Evolutionary conservation across 2,888 invertebrate species (phyloP).

Genomic region (Bimastos eiseni): DNA sequence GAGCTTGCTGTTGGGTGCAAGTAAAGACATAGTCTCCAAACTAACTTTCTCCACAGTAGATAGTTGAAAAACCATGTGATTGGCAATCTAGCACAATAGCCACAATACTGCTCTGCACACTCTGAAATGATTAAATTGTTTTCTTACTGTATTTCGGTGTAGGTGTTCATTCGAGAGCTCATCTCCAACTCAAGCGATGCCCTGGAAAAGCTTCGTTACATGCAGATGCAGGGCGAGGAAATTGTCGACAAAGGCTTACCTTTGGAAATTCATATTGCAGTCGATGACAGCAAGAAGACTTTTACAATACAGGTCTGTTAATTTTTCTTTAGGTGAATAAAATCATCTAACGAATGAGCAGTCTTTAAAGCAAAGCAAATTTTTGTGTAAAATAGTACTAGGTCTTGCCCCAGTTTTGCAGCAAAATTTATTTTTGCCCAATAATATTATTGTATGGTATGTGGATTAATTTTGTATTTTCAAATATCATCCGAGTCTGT

Average conservation of each 20-base stretch:
- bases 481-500: background rate
- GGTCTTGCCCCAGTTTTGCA: background rate
- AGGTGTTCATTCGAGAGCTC: slow-evolving; percentile 92
- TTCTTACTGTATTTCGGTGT: slow-evolving; percentile 29
- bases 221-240: slow-evolving; percentile 68
- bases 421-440: background rate
- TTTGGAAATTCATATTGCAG: slow-evolving; percentile 84
- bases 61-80: too few relatives aligned
- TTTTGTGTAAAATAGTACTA: background rate
- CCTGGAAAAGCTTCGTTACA: slow-evolving; percentile 86
- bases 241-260: slow-evolving; percentile 62
- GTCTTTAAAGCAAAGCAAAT: background rate
- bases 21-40: background rate
- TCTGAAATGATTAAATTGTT: background rate
- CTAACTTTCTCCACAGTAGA: background rate
- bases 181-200: slow-evolving; percentile 98
- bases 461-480: background rate
- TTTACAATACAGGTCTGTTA: slow-evolving; percentile 78
- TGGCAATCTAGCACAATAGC: too few relatives aligned
- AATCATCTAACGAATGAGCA: background rate
- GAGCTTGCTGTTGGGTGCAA: background rate
- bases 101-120: background rate
- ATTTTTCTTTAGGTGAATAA: background rate
- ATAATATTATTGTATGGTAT: background rate
- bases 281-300: slow-evolving; percentile 82